Evolutionary conservation across 1,140 invertebrate species (phyloP), one percentile per base, ranked within the genome.

Genomic region (Colletes latitarsis): DNA sequence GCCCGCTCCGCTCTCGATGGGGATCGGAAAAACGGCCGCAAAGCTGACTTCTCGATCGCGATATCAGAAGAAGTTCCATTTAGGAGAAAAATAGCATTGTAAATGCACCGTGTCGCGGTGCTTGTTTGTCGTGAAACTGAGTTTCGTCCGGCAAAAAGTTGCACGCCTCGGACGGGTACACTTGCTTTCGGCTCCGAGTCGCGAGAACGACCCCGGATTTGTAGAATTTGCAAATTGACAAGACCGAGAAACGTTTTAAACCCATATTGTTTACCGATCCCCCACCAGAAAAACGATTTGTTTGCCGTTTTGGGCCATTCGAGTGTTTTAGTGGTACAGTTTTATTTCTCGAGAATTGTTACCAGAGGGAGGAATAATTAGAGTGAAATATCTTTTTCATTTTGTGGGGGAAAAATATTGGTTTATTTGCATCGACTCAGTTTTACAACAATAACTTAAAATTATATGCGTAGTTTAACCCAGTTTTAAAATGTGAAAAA

Each of bases 61-160:
- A 87, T 80, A 83, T 87, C 84, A 79, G 57, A 77, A 87, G 84
- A 87, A 86, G 79, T 79, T 73, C 81, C 82, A 72, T 71, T 87
- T 83, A 86, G 82, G 77, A 77, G 77, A 72, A 82, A 87, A 87
- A 87, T 77, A 86, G 69, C 63, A 80, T 77, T 77, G 83, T 58
- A 84, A 82, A 85, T 85, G 83, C 66, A 57, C 57, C 57, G 52
- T 74, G 82, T 81, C 79, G 49, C 68, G 41, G 53, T 21, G 46
- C 60, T 84, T 68, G 75, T 77, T 74, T 85, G 83, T 85, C 66
- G 76, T 73, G 71, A 75, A 74, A 69, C 84, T 76, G 66, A 41
- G 19, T 68, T n/a, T 69, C 78, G 82, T 9, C 14, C 14, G 67
- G 39, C 49, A 84, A 80, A 85, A 72, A 73, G 19, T 53, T 49